phyloP scores from a whole-genome alignment of 2,113 vertebrate genomes.

The Uropsilus gracilis region DNA sequence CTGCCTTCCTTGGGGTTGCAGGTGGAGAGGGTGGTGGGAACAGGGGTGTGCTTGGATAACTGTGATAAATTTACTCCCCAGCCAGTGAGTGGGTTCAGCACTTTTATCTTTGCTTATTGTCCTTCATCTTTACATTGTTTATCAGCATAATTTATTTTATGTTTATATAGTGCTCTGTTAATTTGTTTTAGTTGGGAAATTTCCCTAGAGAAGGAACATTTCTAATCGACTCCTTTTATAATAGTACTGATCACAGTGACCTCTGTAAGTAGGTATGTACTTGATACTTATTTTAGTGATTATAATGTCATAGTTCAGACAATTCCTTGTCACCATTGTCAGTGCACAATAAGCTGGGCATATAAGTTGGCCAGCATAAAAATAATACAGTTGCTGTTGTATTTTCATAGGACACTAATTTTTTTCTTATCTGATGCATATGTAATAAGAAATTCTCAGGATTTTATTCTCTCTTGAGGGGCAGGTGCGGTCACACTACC shows the following conservation, averaged over 20 bases:
- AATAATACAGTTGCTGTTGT: background rate
- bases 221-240: background rate
- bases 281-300: background rate
- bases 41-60: background rate
- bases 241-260: background rate
- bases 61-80: background rate
- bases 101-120: background rate
- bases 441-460: background rate
- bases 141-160: accelerated
- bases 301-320: background rate
- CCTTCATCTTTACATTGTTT: background rate
- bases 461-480: background rate
- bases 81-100: background rate
- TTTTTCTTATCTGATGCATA: background rate
- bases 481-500: background rate
- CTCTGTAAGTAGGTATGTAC: background rate
- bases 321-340: too few species aligned
- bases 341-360: background rate
- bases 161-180: background rate
- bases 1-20: background rate
- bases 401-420: background rate
- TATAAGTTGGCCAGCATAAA: accelerated
- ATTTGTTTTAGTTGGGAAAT: background rate
- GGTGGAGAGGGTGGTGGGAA: background rate
- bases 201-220: background rate